phyloP scores from a whole-genome alignment of 2,888 invertebrate species.

The Eulithis prunata region DNA sequence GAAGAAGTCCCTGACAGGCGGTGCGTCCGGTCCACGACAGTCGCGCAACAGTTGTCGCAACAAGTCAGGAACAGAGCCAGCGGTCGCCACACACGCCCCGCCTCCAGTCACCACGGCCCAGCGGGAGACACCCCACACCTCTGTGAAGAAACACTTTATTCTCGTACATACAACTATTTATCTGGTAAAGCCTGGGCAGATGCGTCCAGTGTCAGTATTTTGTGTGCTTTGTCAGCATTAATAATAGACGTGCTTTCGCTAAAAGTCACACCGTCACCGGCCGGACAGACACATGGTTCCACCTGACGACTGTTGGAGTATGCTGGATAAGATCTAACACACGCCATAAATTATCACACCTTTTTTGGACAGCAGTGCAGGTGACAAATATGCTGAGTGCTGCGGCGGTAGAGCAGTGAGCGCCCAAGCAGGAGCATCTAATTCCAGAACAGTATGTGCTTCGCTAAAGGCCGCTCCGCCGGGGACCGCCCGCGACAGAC shows the following conservation, averaged over 20 bases:
- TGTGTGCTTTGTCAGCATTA: no score
- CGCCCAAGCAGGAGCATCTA: constrained; percentile 96
- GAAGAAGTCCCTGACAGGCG: constrained; percentile 93
- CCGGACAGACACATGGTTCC: no score
- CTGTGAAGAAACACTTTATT: constrained; percentile 42
- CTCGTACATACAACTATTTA: no score
- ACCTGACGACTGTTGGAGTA: no score
- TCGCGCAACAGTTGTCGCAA: constrained; percentile 92
- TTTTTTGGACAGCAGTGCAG: constrained; percentile 66
- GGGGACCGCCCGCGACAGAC: constrained; percentile 86
- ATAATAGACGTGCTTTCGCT: no score
- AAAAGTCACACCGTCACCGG: no score
- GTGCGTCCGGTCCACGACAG: constrained; percentile 93
- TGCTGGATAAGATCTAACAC: no score
- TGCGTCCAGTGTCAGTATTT: no score
- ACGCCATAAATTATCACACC: constrained; percentile 57
- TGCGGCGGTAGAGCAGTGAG: constrained; percentile 78
- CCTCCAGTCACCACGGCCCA: constrained; percentile 95
- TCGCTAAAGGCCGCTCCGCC: constrained; percentile 87
- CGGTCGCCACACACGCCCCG: constrained; percentile 92
- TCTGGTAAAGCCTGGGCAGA: no score
- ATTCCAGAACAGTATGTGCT: constrained; percentile 83
- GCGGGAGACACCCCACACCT: constrained; percentile 73
- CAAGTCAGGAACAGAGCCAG: constrained; percentile 95
- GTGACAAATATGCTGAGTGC: constrained; percentile 63